A percentile compares a stretch with the other conserved stretches of the same genome.
phyloP scores from a whole-genome alignment of 2,113 vertebrate genomes.

The Diphyllodes magnificus region DNA sequence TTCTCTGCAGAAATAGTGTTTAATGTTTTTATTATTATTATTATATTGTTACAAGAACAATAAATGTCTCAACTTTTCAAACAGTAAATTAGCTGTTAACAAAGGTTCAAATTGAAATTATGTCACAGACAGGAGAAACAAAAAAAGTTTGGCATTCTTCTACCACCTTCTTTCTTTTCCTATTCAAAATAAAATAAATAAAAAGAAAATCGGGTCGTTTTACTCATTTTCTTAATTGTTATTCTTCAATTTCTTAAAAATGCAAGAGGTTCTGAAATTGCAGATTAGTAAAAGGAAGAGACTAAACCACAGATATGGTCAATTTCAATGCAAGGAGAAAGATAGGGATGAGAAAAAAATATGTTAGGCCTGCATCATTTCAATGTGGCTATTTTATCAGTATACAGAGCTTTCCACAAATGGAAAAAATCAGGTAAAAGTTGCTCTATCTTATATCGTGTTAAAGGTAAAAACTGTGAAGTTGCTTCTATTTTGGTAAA shows the following conservation, averaged over 20 bases:
- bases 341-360: not conserved
- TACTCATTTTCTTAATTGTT: not conserved
- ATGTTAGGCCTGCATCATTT: not conserved
- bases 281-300: not conserved
- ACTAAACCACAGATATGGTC: not conserved
- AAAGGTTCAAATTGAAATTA: not conserved
- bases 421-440: not conserved
- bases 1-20: not conserved
- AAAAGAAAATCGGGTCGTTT: not conserved
- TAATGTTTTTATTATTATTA: not conserved
- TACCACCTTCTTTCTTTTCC: not conserved
- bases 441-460: not conserved
- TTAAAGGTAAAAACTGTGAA: slow-evolving; percentile 4
- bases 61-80: not conserved
- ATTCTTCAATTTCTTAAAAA: not conserved
- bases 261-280: not conserved
- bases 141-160: not conserved
- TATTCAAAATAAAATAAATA: not conserved
- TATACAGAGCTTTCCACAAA: not conserved
- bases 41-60: not conserved
- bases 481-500: not conserved
- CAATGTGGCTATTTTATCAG: not conserved
- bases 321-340: slow-evolving; percentile 5
- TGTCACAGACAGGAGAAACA: not conserved
- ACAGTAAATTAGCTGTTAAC: not conserved